Evolutionary conservation across 2,113 vertebrate species (phyloP), one percentile per base, ranked within the genome.

Genomic region (Plectropomus leopardus): DNA sequence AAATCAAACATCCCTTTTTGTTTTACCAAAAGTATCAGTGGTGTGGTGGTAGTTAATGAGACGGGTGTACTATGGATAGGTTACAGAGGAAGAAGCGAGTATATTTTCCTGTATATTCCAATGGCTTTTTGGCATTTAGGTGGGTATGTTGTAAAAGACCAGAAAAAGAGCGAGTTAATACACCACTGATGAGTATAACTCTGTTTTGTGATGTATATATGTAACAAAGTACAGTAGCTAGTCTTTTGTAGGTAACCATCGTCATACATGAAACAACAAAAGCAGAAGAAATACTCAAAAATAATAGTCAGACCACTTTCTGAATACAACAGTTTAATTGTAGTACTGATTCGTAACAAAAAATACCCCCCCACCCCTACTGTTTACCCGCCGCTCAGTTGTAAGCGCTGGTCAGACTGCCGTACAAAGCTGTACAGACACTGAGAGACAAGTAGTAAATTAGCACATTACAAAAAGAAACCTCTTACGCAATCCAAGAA

Each of bases 321-420:
- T 86, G 91, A 94, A 88, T 93, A 93, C 87, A 94, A 93, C 85
- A 81, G 86, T 95, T 96, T 95, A 88, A 92, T 96, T 91, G 82
- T 67, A 76, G 82, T 82, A 91, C 54, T 90, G 86, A 93, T 89
- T 86, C 45, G 82, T 95, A 93, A 95, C 92, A 95, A 96, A 94
- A 92, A 92, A 75, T 45, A 64, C 63, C 71, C 78, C 58, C 80
- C 76, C 80, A 6, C 69, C 87, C 85, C 64, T 11, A 42, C 24
- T 19, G 61, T 84, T 83, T 74, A 68, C 65, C 72, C 85, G 79
- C 71, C 61, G 9, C 78, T 88, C 80, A 82, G 89, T 58, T 79
- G 58, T 76, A 83, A 75, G 80, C 17, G 65, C 80, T 86, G 89
- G 77, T 90, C 71, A 88, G 64, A 84, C 80, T 63, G 57, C 72